These are phyloP conservation scores for Epinephelus moara DNA, from an alignment of 2,113 vertebrate species.

Conservation along the genomic window DNA sequence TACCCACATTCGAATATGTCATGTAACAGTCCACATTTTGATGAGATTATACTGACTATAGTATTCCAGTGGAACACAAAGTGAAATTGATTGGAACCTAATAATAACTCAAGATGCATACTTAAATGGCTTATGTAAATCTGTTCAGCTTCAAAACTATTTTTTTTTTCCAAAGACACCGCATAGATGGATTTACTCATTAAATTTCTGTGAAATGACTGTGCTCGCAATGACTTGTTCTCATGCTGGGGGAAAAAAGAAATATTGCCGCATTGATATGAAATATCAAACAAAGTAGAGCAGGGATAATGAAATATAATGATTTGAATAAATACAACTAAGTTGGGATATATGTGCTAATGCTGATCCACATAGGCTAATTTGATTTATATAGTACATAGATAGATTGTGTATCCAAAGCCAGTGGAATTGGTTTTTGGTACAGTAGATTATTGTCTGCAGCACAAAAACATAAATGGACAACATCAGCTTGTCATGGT, in stretches of 20 bases:
- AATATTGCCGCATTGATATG: not conserved
- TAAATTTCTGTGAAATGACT: conserved; percentile 65
- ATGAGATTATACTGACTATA: conserved; percentile 58
- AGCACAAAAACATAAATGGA: too few species aligned
- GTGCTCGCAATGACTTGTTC: conserved; percentile 35
- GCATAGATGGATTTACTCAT: conserved; percentile 39
- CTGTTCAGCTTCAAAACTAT: conserved; percentile 46
- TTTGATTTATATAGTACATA: not conserved
- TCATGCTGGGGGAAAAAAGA: not conserved
- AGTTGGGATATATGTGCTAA: not conserved
- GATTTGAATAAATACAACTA: not conserved
- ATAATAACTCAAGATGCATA: conserved; percentile 58
- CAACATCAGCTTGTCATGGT: not conserved
- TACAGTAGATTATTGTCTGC: too few species aligned
- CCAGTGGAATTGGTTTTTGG: too few species aligned
- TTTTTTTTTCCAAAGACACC: conserved; percentile 13
- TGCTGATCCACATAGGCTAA: not conserved
- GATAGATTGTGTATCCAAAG: too few species aligned
- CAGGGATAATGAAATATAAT: conserved; percentile 15
- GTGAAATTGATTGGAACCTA: conserved; percentile 56
- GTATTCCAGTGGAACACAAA: conserved; percentile 19
- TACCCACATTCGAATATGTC: conserved; percentile 15
- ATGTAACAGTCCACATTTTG: conserved; percentile 27
- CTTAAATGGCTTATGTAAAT: conserved; percentile 64
- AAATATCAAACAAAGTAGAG: not conserved